phyloP scores from a whole-genome alignment of 2,888 invertebrate species.

The Sympetrum striolatum region DNA sequence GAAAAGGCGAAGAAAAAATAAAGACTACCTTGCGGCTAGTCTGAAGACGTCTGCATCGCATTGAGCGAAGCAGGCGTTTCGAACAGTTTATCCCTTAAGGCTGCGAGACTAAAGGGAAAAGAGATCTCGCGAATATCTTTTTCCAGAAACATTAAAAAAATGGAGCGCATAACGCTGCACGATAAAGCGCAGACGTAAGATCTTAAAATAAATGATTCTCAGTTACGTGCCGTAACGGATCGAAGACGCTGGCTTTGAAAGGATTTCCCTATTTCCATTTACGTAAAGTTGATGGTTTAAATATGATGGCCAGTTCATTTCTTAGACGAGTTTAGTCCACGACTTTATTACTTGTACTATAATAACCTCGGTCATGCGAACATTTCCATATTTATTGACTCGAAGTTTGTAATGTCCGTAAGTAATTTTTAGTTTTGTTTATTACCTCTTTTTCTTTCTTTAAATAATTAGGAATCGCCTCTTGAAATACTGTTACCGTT shows the following conservation, averaged over 20 bases:
- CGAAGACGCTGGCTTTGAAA: background rate
- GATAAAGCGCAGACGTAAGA: background rate
- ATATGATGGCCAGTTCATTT: background rate
- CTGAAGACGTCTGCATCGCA: constrained; percentile 4
- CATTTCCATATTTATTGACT: too few species aligned
- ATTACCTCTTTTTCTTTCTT: too few species aligned
- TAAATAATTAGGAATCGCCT: too few species aligned
- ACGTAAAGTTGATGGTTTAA: background rate
- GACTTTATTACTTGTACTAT: too few species aligned
- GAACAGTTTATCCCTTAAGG: background rate
- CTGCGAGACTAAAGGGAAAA: background rate
- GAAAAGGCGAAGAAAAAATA: background rate
- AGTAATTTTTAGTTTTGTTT: too few species aligned
- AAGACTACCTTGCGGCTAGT: background rate
- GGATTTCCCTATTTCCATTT: background rate
- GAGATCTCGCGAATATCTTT: background rate
- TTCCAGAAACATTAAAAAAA: background rate
- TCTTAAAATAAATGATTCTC: background rate
- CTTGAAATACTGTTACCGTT: too few species aligned
- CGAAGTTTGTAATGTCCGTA: too few species aligned
- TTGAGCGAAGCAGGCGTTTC: background rate
- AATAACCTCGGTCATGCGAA: too few species aligned
- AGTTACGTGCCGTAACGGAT: background rate
- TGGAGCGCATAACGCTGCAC: background rate
- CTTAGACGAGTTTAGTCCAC: too few species aligned